A percentile compares a stretch with the other conserved stretches of the same genome.
These are phyloP conservation scores for Rhinogobius similis DNA, from an alignment of 2,113 vertebrate species.

Conservation along the genomic window DNA sequence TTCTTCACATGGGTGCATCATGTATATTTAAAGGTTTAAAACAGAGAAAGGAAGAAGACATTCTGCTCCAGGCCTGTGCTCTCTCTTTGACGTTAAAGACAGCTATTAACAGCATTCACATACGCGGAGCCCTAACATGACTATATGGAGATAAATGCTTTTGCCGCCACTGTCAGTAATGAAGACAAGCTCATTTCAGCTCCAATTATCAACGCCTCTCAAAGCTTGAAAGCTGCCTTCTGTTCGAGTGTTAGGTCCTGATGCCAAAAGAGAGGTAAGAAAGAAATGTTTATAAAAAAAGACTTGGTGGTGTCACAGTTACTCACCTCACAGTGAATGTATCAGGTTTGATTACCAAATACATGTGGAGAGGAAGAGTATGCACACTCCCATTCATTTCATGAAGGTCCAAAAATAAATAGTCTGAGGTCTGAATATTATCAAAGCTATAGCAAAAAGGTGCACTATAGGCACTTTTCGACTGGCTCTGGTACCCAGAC, in stretches of 20 bases:
- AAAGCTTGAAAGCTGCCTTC: conserved; percentile 45
- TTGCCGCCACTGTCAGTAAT: conserved; percentile 60
- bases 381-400: too few relatives aligned
- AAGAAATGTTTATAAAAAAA: neutral
- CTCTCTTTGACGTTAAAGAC: conserved; percentile 58
- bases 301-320: neutral
- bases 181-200: conserved; percentile 67
- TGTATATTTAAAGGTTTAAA: conserved; percentile 42
- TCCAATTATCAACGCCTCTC: conserved; percentile 61
- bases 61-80: conserved; percentile 34
- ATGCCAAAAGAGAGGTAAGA: conserved; percentile 16
- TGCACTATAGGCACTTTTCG: too few relatives aligned
- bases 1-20: conserved; percentile 27
- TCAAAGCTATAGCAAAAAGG: too few relatives aligned
- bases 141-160: conserved; percentile 62
- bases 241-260: conserved; percentile 26
- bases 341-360: too few relatives aligned
- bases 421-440: too few relatives aligned
- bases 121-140: conserved; percentile 59
- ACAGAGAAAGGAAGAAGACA: conserved; percentile 20
- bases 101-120: conserved; percentile 57
- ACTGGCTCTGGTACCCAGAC: too few relatives aligned
- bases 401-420: too few relatives aligned
- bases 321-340: neutral
- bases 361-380: too few relatives aligned